Base-by-base conservation (phyloP, 1,140 invertebrate species). In the Caerostris extrusa region DNA sequence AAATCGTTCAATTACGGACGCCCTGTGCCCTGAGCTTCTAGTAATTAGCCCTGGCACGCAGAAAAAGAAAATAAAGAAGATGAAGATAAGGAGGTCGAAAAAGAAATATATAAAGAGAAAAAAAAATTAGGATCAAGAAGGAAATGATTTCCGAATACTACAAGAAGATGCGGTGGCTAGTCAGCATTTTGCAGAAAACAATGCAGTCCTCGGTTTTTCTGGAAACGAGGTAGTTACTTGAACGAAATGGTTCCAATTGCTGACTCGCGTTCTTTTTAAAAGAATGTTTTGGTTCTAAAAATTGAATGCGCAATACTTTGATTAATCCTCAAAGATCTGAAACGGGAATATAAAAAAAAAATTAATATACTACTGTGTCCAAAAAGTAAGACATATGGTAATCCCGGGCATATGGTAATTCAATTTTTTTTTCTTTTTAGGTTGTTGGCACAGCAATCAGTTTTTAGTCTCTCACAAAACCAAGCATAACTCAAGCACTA, bases 1-100 rank as follows among this genome's bases (percentile, higher is more conserved):
- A 87, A 93, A 71, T 61, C 64, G 82, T 93, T 93, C 91, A 93
- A 93, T 93, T 93, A 93, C 83, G 77, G 14, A 19, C 55, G 55
- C 58, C 85, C 61, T 58, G 83, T 57, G 83, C 91, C 91, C 56
- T 71, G 83, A 93, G 91, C 82, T 87, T n/a, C 53, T 83, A 77
- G 82, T 93, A 93, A 93, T 93, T 93, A 93, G 91, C 83, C 60
- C 50, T 83, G 83, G 61, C 61, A 83, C 53, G 82, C 77, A 34
- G 64, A 87, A 91, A 87, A 71, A 93, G 53, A 93, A 7, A 7
- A 50, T 56, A 85, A 92, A 58, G 83, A 58, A 71, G 55, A 34
- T 34, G 34, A 12, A 64, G 19, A 87, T 10, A 60, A 60, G 56
- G 64, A 92, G 55, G 58, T 57, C 34, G 53, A 57, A 71, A 77